Conservation (phyloP, 2,888 invertebrate species). For the Adelognathus sp. region DNA sequence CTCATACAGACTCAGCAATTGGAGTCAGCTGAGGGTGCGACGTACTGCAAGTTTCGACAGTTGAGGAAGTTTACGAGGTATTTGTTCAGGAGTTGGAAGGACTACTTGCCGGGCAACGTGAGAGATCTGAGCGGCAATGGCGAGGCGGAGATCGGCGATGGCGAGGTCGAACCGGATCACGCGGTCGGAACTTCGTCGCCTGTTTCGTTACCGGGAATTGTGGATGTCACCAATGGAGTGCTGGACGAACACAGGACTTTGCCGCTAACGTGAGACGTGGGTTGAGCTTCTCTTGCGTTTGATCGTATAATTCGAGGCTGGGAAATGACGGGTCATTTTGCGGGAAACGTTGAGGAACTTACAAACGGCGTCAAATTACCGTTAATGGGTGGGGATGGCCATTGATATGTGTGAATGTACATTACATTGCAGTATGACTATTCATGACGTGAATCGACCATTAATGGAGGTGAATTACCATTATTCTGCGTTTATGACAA, state of each 20-base stretch:
- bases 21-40: slow-evolving; percentile 95
- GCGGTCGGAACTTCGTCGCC: slow-evolving; percentile 54
- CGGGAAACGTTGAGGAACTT: no score
- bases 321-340: background rate
- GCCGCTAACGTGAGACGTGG: slow-evolving; percentile 69
- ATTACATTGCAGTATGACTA: no score
- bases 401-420: no score
- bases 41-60: slow-evolving; percentile 96
- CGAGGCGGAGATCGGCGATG: slow-evolving; percentile 68
- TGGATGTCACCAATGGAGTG: slow-evolving; percentile 67
- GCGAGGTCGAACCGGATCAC: slow-evolving; percentile 63
- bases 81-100: slow-evolving; percentile 95
- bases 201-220: slow-evolving; percentile 61
- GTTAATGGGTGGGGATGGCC: no score
- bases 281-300: background rate
- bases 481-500: no score
- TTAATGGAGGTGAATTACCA: no score
- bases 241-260: slow-evolving; percentile 74
- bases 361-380: no score
- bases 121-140: slow-evolving; percentile 73
- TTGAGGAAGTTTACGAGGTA: slow-evolving; percentile 95
- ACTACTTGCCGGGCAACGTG: slow-evolving; percentile 92
- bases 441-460: no score
- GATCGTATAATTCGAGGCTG: no score
- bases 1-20: slow-evolving; percentile 96